Percentiles rank a stretch among this genome's conserved stretches.
These are phyloP conservation scores for Heliconius ismenius DNA, from an alignment of 2,888 invertebrate genomes.

Conservation along the genomic window DNA sequence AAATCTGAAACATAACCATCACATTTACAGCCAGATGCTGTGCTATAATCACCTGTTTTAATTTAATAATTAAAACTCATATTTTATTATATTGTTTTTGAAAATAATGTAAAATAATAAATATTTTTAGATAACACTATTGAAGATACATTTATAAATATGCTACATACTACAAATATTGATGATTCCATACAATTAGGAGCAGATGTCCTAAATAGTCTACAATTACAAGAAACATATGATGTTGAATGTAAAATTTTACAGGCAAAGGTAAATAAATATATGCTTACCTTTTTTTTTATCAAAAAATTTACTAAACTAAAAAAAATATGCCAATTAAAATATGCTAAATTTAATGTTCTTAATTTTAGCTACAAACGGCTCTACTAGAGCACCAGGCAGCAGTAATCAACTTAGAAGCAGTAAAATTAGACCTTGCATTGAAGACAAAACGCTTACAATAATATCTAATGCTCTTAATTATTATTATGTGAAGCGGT, in stretches of 20 bases:
- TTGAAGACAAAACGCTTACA: not conserved
- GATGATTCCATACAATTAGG: not conserved
- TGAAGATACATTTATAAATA: not conserved
- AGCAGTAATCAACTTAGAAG: not conserved
- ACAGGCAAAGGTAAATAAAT: not conserved
- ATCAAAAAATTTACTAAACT: too few relatives aligned
- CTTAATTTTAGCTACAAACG: not conserved
- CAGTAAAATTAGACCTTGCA: slow-evolving; percentile 1
- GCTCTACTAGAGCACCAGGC: slow-evolving; percentile 2
- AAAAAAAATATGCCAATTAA: too few relatives aligned
- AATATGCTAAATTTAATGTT: not conserved
- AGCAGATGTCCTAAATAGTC: not conserved
- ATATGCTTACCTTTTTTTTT: not conserved
- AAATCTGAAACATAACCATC: not conserved
- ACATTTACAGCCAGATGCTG: too few relatives aligned
- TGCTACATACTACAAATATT: not conserved
- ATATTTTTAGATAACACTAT: slow-evolving; percentile 1
- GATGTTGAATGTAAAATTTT: slow-evolving; percentile 7
- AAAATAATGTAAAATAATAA: not conserved
- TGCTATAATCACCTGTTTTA: too few relatives aligned
- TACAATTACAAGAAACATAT: not conserved
- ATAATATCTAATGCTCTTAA: not conserved
- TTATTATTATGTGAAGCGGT: not conserved
- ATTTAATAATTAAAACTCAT: not conserved
- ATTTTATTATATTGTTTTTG: not conserved